phyloP scores from a whole-genome alignment of 2,113 vertebrate genomes.

The Capricornis sumatraensis region DNA sequence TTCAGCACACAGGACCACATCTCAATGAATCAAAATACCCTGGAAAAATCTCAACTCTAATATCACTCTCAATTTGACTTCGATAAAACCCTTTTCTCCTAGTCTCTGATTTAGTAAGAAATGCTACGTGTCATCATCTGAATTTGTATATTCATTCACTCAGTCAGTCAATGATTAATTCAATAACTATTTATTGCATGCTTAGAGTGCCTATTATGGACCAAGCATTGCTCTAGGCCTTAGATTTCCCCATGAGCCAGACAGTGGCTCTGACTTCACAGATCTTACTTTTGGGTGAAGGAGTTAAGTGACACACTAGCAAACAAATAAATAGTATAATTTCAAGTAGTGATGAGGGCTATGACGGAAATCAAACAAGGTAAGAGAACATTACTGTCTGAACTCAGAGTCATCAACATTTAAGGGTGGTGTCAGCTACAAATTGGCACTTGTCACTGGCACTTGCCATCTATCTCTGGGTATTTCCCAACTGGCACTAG shows the following conservation, averaged over 20 bases:
- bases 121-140: background rate
- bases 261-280: background rate
- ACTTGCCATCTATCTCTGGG: background rate
- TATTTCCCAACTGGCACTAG: background rate
- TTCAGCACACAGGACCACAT: background rate
- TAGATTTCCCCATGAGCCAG: background rate
- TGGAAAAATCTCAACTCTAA: background rate
- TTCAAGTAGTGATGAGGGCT: background rate
- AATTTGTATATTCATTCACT: background rate
- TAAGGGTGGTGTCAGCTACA: background rate
- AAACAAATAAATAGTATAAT: background rate
- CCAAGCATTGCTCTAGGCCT: background rate
- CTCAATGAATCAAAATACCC: background rate
- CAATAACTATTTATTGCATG: background rate
- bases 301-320: background rate
- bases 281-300: background rate
- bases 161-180: background rate
- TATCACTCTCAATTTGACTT: background rate
- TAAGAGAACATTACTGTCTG: background rate
- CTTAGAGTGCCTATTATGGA: background rate
- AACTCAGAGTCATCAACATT: background rate
- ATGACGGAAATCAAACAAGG: background rate
- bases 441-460: background rate
- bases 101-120: conserved; percentile 5
- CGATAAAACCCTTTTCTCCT: background rate